Base-by-base conservation (phyloP, 2,797 vertebrate species). In the Ptychobarbus kaznakovi region DNA sequence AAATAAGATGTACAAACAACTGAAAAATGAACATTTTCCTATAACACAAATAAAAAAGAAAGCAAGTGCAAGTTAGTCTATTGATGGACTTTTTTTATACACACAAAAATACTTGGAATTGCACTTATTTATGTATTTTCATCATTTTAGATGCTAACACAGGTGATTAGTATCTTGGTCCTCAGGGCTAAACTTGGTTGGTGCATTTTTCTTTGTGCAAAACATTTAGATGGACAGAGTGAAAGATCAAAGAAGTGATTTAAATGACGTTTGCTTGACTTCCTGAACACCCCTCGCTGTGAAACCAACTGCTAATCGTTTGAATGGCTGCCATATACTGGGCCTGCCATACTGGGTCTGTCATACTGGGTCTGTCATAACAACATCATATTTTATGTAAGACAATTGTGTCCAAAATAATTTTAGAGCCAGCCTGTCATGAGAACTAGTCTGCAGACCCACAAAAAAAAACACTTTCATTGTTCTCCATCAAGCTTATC, bases 401-500 rank as follows among this genome's bases (percentile, higher is more conserved):
- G 32, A 40, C 65, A 53, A n/a, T 40, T 20, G 22, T 3, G 7
- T 38, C 28, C 63, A 38, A 49, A 69, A 35, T 20, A 68, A 49
- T 68, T 32, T 68, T 51, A 38, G 18, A 66, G 44, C 6, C 0
- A 49, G 28, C 32, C n/a, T 61, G 77, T 20, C 5, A 0, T 65
- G 58, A 46, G 58, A 79, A 79, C 40, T 82, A 22, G n/a, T 32
- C 25, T 44, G 65, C 18, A 69, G 13, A 80, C 28, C 25, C 51
- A 49, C 25, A 58, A 49, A 53, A 56, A 35, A 46, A 56, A 58
- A 35, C 49, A 51, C 12, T 49, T 68, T 42, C 68, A 86, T 77
- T 89, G 74, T 86, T 86, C 74, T 51, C 28, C 51, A 51, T 51
- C 28, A 46, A 18, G 68, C 32, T 13, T 53, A 84, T 68, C 22